Evolutionary conservation across 1,140 invertebrate genomes (phyloP).

Genomic region (Heliconius hermathena): DNA sequence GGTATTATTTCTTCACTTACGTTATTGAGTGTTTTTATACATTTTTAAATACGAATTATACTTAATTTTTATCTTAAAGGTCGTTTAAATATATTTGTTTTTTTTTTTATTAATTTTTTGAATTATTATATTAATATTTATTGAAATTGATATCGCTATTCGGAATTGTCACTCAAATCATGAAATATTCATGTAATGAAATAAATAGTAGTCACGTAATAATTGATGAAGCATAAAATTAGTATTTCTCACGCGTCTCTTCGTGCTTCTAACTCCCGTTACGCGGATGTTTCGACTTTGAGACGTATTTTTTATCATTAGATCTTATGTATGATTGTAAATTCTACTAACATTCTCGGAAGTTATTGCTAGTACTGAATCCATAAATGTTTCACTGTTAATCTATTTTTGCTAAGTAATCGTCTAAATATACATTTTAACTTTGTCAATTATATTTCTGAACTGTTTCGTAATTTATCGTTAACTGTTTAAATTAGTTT

Average conservation of each 20-base stretch:
- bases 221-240: constrained; percentile 41
- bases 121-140: background rate
- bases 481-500: background rate
- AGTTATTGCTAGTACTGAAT: constrained; percentile 35
- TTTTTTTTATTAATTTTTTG: background rate
- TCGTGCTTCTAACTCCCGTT: constrained; percentile 39
- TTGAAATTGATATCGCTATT: constrained; percentile 22
- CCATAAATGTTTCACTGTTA: constrained; percentile 23
- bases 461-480: background rate
- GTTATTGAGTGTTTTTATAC: too few species aligned
- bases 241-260: constrained; percentile 36
- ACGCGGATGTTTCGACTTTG: constrained; percentile 39
- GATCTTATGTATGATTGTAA: constrained; percentile 28
- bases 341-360: constrained; percentile 28
- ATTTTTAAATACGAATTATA: background rate
- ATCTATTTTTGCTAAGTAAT: background rate
- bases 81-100: background rate
- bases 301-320: constrained; percentile 25
- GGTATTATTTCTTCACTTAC: background rate
- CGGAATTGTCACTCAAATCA: constrained; percentile 19
- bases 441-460: too few species aligned
- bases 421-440: background rate
- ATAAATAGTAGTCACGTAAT: constrained; percentile 36
- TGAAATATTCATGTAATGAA: too few species aligned
- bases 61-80: background rate